Base-by-base conservation (phyloP, 2,888 invertebrate genomes). In the Drosophila maculinotata region DNA sequence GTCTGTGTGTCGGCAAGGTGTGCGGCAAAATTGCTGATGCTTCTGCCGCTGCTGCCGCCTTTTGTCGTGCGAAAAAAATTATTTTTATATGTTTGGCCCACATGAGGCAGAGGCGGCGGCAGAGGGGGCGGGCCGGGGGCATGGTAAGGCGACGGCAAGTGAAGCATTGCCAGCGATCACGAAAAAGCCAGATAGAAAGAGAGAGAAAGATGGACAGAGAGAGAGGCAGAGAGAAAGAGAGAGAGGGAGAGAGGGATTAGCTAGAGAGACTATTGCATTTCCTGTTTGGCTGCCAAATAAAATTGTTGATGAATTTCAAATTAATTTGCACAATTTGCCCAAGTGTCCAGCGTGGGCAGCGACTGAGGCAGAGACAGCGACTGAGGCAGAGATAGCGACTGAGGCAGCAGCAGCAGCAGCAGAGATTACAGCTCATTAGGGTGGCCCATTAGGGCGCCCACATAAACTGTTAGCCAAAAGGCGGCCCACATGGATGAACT, bases 361-460 rank as follows among this genome's bases (percentile, higher is more conserved):
- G 45, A 28, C 44, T 0, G 17, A n/a, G 9, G 3, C 30, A 15
- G 15, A 1, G n/a, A 3, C 26, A 5, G 39, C 17, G 14, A 3
- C 23, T 8, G 15, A 12, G 36, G 1, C 30, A 3, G 14, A 5
- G 23, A n/a, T n/a, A 5, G 39, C 17, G n/a, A 2, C 25, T 8
- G 17, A 10, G 30, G 1, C 31, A 15, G 20, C 17, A 41, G 9
- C 9, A 6, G 14, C 23, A 28, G 33, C n/a, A 15, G 31, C 33
- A 49, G 56, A 64, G 20, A 20, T 35, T 69, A 65, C 56, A 58
- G 60, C 69, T 73, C 74, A 73, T 79, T 73, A 76, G 73, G 73
- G 59, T 70, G 73, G 74, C 63, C 71, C 81, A 79, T 79, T 79
- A 84, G 71, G 58, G 60, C 68, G 85, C 79, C 79, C 85, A 81